Evolutionary conservation across 2,113 vertebrate genomes (phyloP), one percentile per base, ranked within the genome.

Genomic region (Nothoprocta pentlandii): DNA sequence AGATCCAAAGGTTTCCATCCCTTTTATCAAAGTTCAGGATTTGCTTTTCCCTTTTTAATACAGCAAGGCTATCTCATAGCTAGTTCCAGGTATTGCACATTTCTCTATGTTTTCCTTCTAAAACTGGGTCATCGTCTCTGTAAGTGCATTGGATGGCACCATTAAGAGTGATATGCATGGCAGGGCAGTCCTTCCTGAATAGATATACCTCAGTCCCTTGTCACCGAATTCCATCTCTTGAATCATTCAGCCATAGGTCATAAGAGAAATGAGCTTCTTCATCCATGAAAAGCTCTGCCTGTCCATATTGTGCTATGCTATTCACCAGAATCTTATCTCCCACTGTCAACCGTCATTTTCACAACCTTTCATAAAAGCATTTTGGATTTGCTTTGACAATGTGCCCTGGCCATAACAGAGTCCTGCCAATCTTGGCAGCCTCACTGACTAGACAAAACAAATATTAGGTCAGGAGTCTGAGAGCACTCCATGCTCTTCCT

Each of bases 251-350:
- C 47, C 53, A 85, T 71, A 49, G 23, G 21, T 75, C 14, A 12
- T 78, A 81, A 47, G 9, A 81, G 41, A 85, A 91, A 92, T 25
- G 34, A 78, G 28, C 20, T 86, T n/a, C 61, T 67, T 87, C 85
- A 68, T 39, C 32, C 66, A 28, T 19, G 23, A 54, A 93, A 84
- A 93, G 10, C 42, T 79, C 78, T 94, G 62, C 6, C 80, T 89
- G 69, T 67, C 61, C 1, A 1, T 25, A 36, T 3, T 74, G 59
- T 46, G 41, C 44, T 77, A 76, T 71, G 74, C 62, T 90, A 21
- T 30, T 51, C 51, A 64, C 42, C 4, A 1, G n/a, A 49, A 75
- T 39, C 30, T 0, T 80, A 68, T 10, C 26, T 84, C 46, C 51
- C n/a, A 41, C 80, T 59, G 62, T 39, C 73, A 86, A 32, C 36